These are phyloP conservation scores for Cydia strobilella DNA, from an alignment of 1,140 invertebrate species.

Conservation along the genomic window DNA sequence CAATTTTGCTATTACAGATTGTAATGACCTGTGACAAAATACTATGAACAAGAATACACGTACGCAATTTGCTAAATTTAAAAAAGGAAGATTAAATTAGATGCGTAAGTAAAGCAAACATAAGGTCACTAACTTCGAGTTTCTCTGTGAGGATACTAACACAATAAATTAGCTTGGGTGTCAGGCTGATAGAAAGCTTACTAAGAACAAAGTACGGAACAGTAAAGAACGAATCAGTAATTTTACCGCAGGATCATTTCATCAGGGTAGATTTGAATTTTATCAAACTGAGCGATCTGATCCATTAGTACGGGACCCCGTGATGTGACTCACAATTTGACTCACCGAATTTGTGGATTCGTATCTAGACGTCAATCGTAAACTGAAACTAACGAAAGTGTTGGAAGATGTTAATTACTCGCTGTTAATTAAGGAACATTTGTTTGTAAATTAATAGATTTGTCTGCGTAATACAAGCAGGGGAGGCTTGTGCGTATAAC, in stretches of 20 bases:
- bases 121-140: too few species aligned
- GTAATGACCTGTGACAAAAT: too few species aligned
- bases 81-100: too few species aligned
- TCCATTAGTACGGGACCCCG: conserved; percentile 40
- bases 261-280: conserved; percentile 21
- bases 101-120: too few species aligned
- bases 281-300: conserved; percentile 39
- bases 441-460: conserved; percentile 10
- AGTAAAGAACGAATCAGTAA: conserved; percentile 7
- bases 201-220: background rate
- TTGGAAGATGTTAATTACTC: conserved; percentile 10
- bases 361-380: background rate
- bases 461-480: conserved; percentile 6
- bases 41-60: too few species aligned
- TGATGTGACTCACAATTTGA: conserved; percentile 39
- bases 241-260: conserved; percentile 6
- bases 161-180: too few species aligned
- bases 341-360: conserved; percentile 34
- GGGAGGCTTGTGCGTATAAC: background rate
- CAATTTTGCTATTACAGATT: too few species aligned
- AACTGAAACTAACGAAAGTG: background rate
- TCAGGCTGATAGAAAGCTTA: background rate
- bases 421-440: conserved; percentile 7
- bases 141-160: too few species aligned
- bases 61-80: too few species aligned